phyloP scores from a whole-genome alignment of 2,113 vertebrate genomes.

The Corythaixoides concolor region DNA sequence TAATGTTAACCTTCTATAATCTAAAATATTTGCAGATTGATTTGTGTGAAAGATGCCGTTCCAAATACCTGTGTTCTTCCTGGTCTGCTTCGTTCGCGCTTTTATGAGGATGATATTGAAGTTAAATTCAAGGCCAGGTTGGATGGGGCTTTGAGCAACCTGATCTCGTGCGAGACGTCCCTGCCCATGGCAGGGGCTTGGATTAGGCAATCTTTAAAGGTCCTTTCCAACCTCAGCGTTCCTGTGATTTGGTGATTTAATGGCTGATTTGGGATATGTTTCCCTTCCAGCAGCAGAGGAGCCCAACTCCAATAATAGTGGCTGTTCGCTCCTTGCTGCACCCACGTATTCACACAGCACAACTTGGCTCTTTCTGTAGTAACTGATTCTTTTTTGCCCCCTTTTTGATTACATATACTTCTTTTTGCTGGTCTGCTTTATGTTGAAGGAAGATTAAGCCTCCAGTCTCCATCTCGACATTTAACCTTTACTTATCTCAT shows the following conservation, averaged over 20 bases:
- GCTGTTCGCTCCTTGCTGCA: not conserved
- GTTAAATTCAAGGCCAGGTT: no score
- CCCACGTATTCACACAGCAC: accelerated
- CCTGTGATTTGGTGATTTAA: not conserved
- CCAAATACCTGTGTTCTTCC: not conserved
- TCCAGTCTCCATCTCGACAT: not conserved
- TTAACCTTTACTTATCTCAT: conserved; percentile 11
- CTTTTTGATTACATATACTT: not conserved
- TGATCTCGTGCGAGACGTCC: no score
- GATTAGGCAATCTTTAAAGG: not conserved
- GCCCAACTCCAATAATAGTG: not conserved
- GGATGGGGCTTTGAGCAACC: no score
- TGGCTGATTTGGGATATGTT: not conserved
- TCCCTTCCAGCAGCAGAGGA: not conserved
- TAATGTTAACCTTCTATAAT: not conserved
- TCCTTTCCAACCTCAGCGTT: not conserved
- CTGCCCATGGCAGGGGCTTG: no score
- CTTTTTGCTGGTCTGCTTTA: not conserved
- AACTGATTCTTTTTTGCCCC: not conserved
- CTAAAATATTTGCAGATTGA: not conserved
- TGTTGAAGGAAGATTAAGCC: not conserved
- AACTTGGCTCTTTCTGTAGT: not conserved
- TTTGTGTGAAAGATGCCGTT: not conserved
- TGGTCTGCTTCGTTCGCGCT: no score
- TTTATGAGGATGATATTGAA: not conserved